Percentiles rank a stretch among this genome's conserved stretches.
phyloP scores from a whole-genome alignment of 2,797 vertebrate genomes.

The Acipenser transmontanus region DNA sequence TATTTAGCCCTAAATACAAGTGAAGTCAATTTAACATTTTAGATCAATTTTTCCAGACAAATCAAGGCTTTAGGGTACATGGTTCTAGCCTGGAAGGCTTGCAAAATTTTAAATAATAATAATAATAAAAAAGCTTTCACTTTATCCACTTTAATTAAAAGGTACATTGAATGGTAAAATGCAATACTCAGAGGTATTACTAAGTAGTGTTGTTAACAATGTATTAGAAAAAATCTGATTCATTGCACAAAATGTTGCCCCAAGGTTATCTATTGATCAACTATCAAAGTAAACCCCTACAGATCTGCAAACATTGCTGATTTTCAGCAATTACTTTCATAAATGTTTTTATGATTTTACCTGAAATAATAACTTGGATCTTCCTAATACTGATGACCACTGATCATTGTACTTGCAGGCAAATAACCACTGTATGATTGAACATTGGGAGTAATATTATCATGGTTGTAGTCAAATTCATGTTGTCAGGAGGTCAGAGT shows the following conservation, averaged over 20 bases:
- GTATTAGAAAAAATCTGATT: neutral
- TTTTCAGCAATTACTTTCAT: neutral
- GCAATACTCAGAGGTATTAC: neutral
- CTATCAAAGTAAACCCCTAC: conserved; percentile 16
- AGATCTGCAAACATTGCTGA: conserved; percentile 16
- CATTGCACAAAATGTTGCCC: neutral
- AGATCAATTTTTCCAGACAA: conserved; percentile 36
- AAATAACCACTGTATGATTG: conserved; percentile 19
- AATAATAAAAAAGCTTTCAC: neutral
- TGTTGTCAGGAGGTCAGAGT: too few relatives aligned
- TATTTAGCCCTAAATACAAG: conserved; percentile 52
- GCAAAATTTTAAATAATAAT: too few relatives aligned
- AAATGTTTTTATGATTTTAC: too few relatives aligned
- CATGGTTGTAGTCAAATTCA: too few relatives aligned
- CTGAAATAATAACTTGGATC: conserved; percentile 20
- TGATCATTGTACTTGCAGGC: conserved; percentile 25
- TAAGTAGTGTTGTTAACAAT: neutral
- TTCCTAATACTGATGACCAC: conserved; percentile 23
- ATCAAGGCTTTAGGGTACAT: neutral
- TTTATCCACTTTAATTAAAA: neutral
- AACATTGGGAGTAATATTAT: too few relatives aligned
- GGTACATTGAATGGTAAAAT: neutral
- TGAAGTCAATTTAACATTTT: conserved; percentile 32
- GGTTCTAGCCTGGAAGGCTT: neutral
- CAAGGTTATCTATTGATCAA: neutral